A percentile compares a stretch with the other conserved stretches of the same genome.
phyloP scores from a whole-genome alignment of 2,888 invertebrate species.

The Lasioglossum morio region DNA sequence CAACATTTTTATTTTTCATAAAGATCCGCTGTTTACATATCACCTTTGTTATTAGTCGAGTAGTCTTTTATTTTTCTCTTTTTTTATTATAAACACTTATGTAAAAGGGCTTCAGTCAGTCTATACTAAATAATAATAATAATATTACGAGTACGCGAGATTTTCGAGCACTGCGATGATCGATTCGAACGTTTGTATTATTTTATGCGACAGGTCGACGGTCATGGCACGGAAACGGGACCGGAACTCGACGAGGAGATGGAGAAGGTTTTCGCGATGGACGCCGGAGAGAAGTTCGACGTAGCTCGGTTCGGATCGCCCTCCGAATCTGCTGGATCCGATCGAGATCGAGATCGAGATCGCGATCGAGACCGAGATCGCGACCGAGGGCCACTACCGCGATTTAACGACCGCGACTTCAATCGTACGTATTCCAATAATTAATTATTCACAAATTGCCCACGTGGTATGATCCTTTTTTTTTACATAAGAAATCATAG shows the following conservation, averaged over 20 bases:
- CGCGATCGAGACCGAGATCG: conserved; percentile 79
- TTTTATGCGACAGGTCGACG: conserved; percentile 84
- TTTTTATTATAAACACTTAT: too few species aligned
- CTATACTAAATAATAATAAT: too few species aligned
- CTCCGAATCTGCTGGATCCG: conserved; percentile 81
- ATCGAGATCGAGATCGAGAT: conserved; percentile 34
- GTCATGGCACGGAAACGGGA: conserved; percentile 88
- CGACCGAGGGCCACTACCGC: conserved; percentile 81
- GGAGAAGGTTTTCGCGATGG: conserved; percentile 93
- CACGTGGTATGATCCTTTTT: too few species aligned
- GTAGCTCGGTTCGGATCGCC: conserved; percentile 86
- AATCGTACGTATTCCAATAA: conserved; percentile 78
- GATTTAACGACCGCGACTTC: conserved; percentile 82
- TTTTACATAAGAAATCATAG: too few species aligned
- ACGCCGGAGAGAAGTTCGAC: conserved; percentile 87
- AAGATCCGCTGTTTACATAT: too few species aligned
- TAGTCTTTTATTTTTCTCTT: too few species aligned
- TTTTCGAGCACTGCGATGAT: not conserved
- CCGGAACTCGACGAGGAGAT: conserved; percentile 94
- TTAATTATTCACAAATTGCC: not conserved
- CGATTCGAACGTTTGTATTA: not conserved
- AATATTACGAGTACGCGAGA: not conserved
- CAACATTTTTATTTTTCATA: too few species aligned
- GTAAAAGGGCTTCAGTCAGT: too few species aligned
- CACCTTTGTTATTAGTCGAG: too few species aligned